Evolutionary conservation across 2,797 vertebrate genomes (phyloP), one percentile per base, ranked within the genome.

Genomic region (Bradypodion pumilum): DNA sequence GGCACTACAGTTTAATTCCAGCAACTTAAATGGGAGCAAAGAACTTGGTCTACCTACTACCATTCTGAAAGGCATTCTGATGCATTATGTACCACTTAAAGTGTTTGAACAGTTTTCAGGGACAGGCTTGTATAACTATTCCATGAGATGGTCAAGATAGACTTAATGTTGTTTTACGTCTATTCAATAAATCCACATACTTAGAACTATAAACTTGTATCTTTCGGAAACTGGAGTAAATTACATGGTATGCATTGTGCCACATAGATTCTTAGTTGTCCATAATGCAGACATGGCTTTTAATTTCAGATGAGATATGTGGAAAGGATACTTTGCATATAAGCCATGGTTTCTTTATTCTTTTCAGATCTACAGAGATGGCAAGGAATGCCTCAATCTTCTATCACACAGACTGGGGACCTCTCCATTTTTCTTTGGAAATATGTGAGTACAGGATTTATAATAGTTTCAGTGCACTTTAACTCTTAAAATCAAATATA

Each of bases 341-440:
- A 46, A 85, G 4, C 21, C 86, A 80, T 83, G 69, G 75, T 60
- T 16, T 73, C 78, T 84, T 87, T 93, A 92, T 90, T 92, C 81
- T 93, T 84, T 72, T 89, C 95, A 99, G 99, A 97, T 99, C 92
- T 99, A 99, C 95, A 98, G 97, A 92, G 98, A 99, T 93, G 99
- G 98, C 94, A 99, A 98, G 95, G 99, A 99, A 93, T 99, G 98
- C 95, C 96, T 99, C 91, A 99, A 99, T 93, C 97, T 99, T 87
- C 96, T 99, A 72, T 99, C 98, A 69, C 96, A 98, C 95, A 97
- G 98, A 95, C 93, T 99, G 93, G 98, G 98, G 89, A 95, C 96
- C 66, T 97, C 95, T 85, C 95, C 96, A 91, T 99, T 97, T 96
- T 99, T 98, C 95, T 99, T 99, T 94, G 98, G 98, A 95, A 96